Percentiles rank a stretch among this genome's conserved stretches.
These are phyloP conservation scores for Bombus soroeensis DNA, from an alignment of 1,140 invertebrate genomes.

Conservation along the genomic window DNA sequence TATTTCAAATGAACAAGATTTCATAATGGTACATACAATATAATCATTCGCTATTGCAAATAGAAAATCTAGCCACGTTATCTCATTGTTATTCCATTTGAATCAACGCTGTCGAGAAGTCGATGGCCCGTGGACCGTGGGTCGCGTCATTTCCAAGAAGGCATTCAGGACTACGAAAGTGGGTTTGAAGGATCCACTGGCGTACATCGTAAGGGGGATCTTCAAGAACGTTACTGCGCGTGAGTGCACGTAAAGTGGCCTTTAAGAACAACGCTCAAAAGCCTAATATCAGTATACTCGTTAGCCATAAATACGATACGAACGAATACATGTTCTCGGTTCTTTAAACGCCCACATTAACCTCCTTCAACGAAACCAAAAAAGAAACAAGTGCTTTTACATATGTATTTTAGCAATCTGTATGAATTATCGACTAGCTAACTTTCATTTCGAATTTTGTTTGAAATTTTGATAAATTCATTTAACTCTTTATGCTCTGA, in stretches of 20 bases:
- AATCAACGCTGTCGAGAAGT: background rate
- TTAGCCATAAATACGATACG: slow-evolving; percentile 58
- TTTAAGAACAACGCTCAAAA: slow-evolving; percentile 60
- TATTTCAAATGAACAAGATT: too few relatives aligned
- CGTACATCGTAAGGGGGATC: slow-evolving; percentile 43
- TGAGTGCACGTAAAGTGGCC: slow-evolving; percentile 56
- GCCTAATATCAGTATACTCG: slow-evolving; percentile 17
- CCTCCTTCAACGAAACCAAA: background rate
- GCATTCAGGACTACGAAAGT: slow-evolving; percentile 19
- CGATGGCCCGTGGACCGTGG: background rate
- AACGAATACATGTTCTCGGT: slow-evolving; percentile 51
- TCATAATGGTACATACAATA: too few relatives aligned
- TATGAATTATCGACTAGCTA: background rate
- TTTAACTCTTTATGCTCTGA: too few relatives aligned
- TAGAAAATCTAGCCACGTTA: background rate
- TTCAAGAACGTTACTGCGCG: slow-evolving; percentile 47
- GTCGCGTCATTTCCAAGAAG: slow-evolving; percentile 36
- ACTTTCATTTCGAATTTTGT: too few relatives aligned
- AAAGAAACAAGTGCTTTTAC: background rate
- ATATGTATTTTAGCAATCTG: background rate
- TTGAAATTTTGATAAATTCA: background rate
- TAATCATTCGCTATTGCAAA: background rate
- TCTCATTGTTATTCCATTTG: slow-evolving; percentile 33
- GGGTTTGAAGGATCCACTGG: slow-evolving; percentile 46
- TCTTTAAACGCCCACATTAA: slow-evolving; percentile 41